These are phyloP conservation scores for Boloria selene DNA, from an alignment of 2,888 invertebrate genomes.

Conservation along the genomic window DNA sequence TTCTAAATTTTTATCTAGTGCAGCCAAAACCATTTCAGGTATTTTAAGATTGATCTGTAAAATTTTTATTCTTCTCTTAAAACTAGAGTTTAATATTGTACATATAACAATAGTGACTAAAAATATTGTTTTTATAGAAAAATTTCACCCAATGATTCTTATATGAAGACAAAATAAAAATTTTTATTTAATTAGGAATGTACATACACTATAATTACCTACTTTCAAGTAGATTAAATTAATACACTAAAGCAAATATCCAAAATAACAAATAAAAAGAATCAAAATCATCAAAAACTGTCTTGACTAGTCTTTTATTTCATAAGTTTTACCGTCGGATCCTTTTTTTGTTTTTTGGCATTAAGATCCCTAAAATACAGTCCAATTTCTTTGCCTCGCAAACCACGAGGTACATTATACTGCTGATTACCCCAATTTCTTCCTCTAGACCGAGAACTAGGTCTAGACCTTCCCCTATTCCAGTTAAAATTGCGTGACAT, in stretches of 20 bases:
- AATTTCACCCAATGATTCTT: no score
- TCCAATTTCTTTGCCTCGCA: slow-evolving; percentile 69
- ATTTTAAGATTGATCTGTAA: slow-evolving; percentile 58
- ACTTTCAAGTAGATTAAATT: background rate
- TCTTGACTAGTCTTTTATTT: background rate
- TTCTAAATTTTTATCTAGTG: slow-evolving; percentile 53
- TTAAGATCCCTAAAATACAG: slow-evolving; percentile 55
- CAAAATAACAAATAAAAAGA: no score
- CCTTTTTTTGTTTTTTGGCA: slow-evolving; percentile 35
- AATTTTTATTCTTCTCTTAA: background rate
- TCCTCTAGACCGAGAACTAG: slow-evolving; percentile 20
- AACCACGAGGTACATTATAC: slow-evolving; percentile 64
- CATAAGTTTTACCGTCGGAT: slow-evolving; percentile 31
- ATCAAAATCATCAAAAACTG: background rate
- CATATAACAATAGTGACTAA: no score
- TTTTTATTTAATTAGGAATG: no score
- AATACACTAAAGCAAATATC: background rate
- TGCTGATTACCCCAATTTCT: slow-evolving; percentile 32
- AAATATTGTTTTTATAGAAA: no score
- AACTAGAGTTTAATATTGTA: no score
- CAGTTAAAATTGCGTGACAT: slow-evolving; percentile 44
- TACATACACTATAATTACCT: no score
- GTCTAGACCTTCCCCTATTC: slow-evolving; percentile 34
- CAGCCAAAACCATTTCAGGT: slow-evolving; percentile 52
- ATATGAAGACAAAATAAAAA: no score